Percentiles rank a stretch among this genome's conserved stretches.
Evolutionary conservation across 2,797 vertebrate genomes (phyloP).

Genomic region (Lepus townsendii): DNA sequence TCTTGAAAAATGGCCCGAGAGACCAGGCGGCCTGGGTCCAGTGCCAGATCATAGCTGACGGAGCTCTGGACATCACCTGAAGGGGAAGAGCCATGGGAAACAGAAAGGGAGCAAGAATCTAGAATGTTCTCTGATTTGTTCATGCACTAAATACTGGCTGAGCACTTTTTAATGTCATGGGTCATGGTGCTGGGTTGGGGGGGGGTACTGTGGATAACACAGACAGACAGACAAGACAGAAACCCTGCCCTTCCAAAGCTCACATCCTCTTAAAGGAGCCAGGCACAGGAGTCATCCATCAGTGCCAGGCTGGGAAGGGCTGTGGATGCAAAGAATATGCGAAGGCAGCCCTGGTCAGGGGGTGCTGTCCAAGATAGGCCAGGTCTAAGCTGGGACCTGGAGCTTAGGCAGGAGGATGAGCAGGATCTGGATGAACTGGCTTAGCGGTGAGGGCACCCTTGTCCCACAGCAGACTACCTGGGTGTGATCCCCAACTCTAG

Average conservation of each 20-base stretch:
- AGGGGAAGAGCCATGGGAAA: not conserved
- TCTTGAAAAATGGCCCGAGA: slow-evolving; percentile 71
- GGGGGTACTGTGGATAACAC: not conserved
- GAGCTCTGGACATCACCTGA: slow-evolving; percentile 70
- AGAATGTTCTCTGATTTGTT: not conserved
- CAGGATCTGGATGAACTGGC: not conserved
- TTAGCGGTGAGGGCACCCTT: too few species aligned
- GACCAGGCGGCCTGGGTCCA: slow-evolving; percentile 68
- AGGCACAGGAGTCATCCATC: not conserved
- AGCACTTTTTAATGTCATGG: not conserved
- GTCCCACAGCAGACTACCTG: too few species aligned
- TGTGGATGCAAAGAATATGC: not conserved
- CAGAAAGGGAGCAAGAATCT: not conserved
- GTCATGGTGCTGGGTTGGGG: not conserved
- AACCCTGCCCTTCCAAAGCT: not conserved
- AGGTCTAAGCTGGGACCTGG: not conserved
- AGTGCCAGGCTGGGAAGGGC: not conserved
- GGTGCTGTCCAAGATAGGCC: not conserved
- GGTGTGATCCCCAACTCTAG: too few species aligned
- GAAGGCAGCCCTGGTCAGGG: not conserved
- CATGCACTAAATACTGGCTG: not conserved
- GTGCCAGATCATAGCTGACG: slow-evolving; percentile 67
- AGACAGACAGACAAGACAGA: not conserved
- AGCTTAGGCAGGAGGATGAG: not conserved
- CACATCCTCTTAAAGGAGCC: not conserved